phyloP scores from a whole-genome alignment of 2,888 invertebrate species.

The Baronia brevicornis region DNA sequence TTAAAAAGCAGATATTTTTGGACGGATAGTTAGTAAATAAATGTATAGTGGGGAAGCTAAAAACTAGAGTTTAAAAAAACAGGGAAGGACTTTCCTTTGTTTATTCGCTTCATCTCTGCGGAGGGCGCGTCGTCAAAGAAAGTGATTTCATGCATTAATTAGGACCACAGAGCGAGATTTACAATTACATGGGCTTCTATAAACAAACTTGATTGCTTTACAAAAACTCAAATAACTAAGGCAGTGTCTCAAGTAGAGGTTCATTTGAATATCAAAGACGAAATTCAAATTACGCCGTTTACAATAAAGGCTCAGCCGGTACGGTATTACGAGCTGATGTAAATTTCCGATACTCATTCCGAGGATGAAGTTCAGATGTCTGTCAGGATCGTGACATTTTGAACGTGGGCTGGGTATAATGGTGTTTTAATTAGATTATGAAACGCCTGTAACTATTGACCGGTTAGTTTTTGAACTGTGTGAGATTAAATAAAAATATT shows the following conservation, averaged over 20 bases:
- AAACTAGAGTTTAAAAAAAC: too few relatives aligned
- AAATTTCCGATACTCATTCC: constrained; percentile 75
- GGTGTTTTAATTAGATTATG: constrained; percentile 16
- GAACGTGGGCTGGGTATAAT: constrained; percentile 19
- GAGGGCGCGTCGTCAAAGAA: constrained; percentile 45
- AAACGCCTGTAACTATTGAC: too few relatives aligned
- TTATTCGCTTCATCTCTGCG: constrained; percentile 42
- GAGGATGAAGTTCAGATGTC: constrained; percentile 66
- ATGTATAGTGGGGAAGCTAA: too few relatives aligned
- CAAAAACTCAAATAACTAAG: constrained; percentile 76
- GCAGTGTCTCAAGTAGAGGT: constrained; percentile 73
- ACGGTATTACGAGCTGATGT: constrained; percentile 72
- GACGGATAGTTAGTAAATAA: too few relatives aligned
- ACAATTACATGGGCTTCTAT: constrained; percentile 69
- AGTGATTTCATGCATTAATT: constrained; percentile 70
- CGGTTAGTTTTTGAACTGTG: too few relatives aligned
- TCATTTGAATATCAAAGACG: constrained; percentile 76
- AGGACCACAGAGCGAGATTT: constrained; percentile 69
- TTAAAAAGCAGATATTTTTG: too few relatives aligned
- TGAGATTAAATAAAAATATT: too few relatives aligned
- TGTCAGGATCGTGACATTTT: constrained; percentile 47
- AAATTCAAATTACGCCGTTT: constrained; percentile 75
- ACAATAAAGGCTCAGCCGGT: constrained; percentile 71
- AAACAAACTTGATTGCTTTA: constrained; percentile 76
- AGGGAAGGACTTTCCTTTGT: constrained; percentile 41